These are phyloP conservation scores for Gallinago solitaria DNA, from an alignment of 2,797 vertebrate genomes.

Conservation along the genomic window DNA sequence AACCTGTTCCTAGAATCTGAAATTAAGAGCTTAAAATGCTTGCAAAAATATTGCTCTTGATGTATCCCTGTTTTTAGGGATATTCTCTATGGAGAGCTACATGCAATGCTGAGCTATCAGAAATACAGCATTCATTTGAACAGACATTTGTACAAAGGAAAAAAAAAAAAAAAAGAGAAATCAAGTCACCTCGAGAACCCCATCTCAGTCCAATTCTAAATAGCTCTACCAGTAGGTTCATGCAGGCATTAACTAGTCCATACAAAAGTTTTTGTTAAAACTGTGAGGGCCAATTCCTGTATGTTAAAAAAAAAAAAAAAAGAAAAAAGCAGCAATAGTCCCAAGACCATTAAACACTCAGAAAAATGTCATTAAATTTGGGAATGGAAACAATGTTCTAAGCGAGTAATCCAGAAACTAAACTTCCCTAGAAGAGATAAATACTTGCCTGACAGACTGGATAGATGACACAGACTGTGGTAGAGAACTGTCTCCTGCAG, in stretches of 20 bases:
- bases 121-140: not conserved
- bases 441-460: not conserved
- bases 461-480: not conserved
- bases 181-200: not conserved
- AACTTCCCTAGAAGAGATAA: not conserved
- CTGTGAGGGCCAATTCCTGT: not conserved
- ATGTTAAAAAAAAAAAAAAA: not conserved
- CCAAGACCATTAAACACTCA: not conserved
- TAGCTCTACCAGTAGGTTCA: not conserved
- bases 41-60: not conserved
- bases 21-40: not conserved
- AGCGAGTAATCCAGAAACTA: not conserved
- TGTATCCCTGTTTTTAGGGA: not conserved
- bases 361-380: not conserved
- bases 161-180: not conserved
- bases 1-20: not conserved
- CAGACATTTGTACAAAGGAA: not conserved
- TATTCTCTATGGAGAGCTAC: not conserved
- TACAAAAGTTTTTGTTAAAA: not conserved
- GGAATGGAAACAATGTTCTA: not conserved
- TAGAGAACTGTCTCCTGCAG: not conserved
- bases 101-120: not conserved
- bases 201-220: not conserved
- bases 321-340: not conserved
- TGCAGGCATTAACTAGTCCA: not conserved